Conservation (phyloP, 2,888 invertebrate species). For the Drosophila siamana region DNA sequence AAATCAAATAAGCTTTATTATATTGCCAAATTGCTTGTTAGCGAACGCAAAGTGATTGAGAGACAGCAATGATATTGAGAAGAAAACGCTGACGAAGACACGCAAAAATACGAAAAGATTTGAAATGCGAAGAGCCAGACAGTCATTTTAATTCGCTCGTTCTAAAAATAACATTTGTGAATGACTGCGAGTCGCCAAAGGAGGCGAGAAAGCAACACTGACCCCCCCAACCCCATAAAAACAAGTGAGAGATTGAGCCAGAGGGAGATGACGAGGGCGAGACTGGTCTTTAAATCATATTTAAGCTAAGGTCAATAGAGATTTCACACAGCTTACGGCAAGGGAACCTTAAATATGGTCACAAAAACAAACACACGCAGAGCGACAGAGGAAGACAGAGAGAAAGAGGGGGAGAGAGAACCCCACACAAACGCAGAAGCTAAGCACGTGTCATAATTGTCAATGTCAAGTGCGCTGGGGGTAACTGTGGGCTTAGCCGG, state of each 20-base stretch:
- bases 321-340: conserved; percentile 27
- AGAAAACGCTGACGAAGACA: too few relatives aligned
- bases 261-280: neutral
- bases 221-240: too few relatives aligned
- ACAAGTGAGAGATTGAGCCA: neutral
- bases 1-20: too few relatives aligned
- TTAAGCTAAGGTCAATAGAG: conserved; percentile 22
- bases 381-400: conserved; percentile 12
- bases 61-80: too few relatives aligned
- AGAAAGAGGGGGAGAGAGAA: neutral
- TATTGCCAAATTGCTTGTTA: too few relatives aligned
- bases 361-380: conserved; percentile 7
- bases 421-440: conserved; percentile 23
- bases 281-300: conserved; percentile 14
- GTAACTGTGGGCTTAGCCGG: conserved; percentile 6
- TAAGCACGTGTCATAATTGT: conserved; percentile 68
- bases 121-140: neutral
- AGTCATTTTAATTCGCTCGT: neutral
- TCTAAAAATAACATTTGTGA: neutral
- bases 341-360: conserved; percentile 22
- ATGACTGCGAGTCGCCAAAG: neutral
- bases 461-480: conserved; percentile 60
- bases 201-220: neutral
- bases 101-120: too few relatives aligned
- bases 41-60: too few relatives aligned